phyloP scores from a whole-genome alignment of 1,140 invertebrate species.

The Diuraphis noxia region DNA sequence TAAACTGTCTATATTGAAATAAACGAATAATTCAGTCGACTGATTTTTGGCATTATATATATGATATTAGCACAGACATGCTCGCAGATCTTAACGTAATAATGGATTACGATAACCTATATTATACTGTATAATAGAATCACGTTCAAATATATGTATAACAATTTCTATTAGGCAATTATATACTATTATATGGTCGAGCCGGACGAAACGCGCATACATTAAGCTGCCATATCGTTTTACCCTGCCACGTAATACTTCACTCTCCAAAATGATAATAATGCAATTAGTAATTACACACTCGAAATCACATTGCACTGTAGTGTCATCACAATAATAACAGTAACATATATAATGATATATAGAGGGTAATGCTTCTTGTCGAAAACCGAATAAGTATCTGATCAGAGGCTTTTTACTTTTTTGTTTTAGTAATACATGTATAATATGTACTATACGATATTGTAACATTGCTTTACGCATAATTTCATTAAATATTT shows the following conservation, averaged over 20 bases:
- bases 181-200: neutral
- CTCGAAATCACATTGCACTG: neutral
- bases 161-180: neutral
- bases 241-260: neutral
- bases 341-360: neutral
- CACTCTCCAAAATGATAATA: neutral
- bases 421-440: neutral
- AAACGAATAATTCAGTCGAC: too few relatives aligned
- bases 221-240: neutral
- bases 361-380: neutral
- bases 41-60: neutral
- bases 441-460: neutral
- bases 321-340: neutral
- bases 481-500: neutral
- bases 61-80: neutral
- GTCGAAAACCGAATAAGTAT: neutral
- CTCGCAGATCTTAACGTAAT: neutral
- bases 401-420: neutral
- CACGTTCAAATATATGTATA: neutral
- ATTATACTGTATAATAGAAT: neutral
- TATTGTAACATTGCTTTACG: neutral
- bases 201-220: neutral
- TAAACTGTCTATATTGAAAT: neutral
- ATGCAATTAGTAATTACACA: slow-evolving; percentile 10
- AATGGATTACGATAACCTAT: neutral